Conservation (phyloP, 2,888 invertebrate species). For the Phania funesta region DNA sequence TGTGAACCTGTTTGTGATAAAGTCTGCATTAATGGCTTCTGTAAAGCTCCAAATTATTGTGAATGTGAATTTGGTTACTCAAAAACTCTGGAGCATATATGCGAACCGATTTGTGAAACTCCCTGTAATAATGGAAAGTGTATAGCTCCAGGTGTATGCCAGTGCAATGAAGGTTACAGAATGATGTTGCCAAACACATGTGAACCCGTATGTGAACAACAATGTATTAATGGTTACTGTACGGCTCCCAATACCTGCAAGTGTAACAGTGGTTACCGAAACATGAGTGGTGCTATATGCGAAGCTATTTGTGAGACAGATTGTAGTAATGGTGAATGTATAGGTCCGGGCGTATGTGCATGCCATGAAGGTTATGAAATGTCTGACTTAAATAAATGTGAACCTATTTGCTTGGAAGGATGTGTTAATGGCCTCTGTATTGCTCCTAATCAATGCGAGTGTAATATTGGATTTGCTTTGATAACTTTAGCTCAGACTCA, state of each 20-base stretch:
- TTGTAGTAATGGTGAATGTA: constrained; percentile 85
- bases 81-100: constrained; percentile 20
- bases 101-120: constrained; percentile 66
- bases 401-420: constrained; percentile 74
- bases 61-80: constrained; percentile 69
- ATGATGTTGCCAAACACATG: constrained; percentile 9
- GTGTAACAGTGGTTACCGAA: constrained; percentile 80
- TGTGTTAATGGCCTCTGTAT: constrained; percentile 75
- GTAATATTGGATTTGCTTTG: constrained; percentile 7
- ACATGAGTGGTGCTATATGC: neutral
- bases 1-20: constrained; percentile 69
- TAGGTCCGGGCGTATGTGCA: constrained; percentile 85
- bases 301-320: constrained; percentile 79
- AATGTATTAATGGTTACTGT: constrained; percentile 74
- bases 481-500: neutral
- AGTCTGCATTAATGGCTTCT: constrained; percentile 75
- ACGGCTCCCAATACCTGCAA: constrained; percentile 62
- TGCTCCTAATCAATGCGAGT: constrained; percentile 73
- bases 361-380: constrained; percentile 84
- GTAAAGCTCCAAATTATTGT: constrained; percentile 72
- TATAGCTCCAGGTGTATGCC: constrained; percentile 72
- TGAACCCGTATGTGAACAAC: constrained; percentile 67
- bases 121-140: constrained; percentile 75
- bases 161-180: constrained; percentile 76
- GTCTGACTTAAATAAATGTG: constrained; percentile 78